Evolutionary conservation across 2,113 vertebrate species (phyloP).

Genomic region (Lepus europaeus): DNA sequence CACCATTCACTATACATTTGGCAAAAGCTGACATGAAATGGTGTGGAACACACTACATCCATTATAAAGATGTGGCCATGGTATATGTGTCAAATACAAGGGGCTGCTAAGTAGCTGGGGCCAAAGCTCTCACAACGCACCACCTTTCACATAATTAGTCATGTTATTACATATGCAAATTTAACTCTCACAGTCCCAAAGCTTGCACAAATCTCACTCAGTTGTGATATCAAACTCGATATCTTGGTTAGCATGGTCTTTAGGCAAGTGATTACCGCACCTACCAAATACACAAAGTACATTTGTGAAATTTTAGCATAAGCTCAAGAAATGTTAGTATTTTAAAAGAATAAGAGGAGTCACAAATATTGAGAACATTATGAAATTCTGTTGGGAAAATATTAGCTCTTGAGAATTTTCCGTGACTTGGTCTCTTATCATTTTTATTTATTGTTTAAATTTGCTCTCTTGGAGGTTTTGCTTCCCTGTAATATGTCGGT

Average conservation of each 20-base stretch:
- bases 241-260: not conserved
- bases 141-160: not conserved
- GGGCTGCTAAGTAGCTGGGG: not conserved
- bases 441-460: not conserved
- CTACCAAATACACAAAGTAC: not conserved
- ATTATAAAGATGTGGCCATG: not conserved
- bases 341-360: not conserved
- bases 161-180: not conserved
- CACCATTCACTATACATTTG: not conserved
- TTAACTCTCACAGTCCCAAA: not conserved
- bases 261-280: not conserved
- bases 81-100: not conserved
- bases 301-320: not conserved
- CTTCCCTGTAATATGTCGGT: not conserved
- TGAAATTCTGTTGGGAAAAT: not conserved
- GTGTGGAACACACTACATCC: not conserved
- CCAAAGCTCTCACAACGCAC: not conserved
- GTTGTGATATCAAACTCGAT: not conserved
- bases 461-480: not conserved
- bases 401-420: not conserved
- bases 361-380: not conserved
- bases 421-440: not conserved
- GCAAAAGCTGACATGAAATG: not conserved
- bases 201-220: not conserved
- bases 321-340: not conserved